Evolutionary conservation across 2,888 invertebrate species (phyloP), one percentile per base, ranked within the genome.

Genomic region (Aquatica leii): DNA sequence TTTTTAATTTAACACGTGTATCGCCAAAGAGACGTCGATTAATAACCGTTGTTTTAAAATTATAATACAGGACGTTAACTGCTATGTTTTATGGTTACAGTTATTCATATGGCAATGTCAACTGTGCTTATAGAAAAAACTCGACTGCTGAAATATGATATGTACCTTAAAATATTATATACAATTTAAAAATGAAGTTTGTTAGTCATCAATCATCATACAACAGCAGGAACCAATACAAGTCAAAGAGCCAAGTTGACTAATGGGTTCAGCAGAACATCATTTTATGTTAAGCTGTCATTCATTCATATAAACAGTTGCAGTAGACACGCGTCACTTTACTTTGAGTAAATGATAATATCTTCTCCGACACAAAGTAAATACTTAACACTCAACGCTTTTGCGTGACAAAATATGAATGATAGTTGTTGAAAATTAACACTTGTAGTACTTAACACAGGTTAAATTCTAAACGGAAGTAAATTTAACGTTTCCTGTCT

Each of bases 211-310:
- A 68, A 69, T 69, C 67, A 69, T 66, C 50, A 50, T 58, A 59
- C 46, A 65, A 56, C 62, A 65, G 59, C 66, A 56, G 62, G 63
- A 69, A 67, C 69, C 62, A 68, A 66, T 68, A 62, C 68, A 64
- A 66, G 68, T 68, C 60, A 53, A 61, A 59, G 66, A 58, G 63
- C 62, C 59, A 43, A 46, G 49, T 71, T 75, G 74, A 73, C 74
- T 75, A 75, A 75, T 75, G 74, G 72, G 66, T 68, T 68, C 68
- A 69, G 71, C 68, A 69, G 72, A 73, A 75, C 75, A 74, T 74
- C 74, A 73, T 69, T 73, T 68, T 71, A 72, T 73, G 75, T 73
- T 73, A 69, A 69, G 59, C 72, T 74, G 75, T 75, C 75, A 75
- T 74, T 75, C 74, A 74, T 67, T 59, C 63, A 62, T 60, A 71